phyloP scores from a whole-genome alignment of 1,140 invertebrate genomes.

The Cepaea nemoralis region DNA sequence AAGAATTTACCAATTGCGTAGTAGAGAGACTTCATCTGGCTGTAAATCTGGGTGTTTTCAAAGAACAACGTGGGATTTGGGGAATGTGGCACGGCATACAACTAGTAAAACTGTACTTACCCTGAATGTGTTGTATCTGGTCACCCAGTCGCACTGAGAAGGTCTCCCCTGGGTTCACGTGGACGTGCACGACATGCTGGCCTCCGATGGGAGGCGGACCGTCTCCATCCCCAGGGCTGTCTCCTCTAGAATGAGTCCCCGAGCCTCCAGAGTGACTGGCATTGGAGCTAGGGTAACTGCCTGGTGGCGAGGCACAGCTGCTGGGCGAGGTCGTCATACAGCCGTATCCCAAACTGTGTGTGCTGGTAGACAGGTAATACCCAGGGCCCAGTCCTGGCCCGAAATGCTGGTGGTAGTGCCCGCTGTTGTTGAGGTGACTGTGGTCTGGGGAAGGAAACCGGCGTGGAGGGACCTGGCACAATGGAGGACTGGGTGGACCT shows the following conservation, averaged over 20 bases:
- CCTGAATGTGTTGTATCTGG: constrained; percentile 78
- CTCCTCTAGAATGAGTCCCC: constrained; percentile 16
- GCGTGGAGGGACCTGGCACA: not conserved
- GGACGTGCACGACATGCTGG: constrained; percentile 78
- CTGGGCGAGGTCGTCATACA: not conserved
- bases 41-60: too few species aligned
- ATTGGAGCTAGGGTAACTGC: constrained; percentile 21
- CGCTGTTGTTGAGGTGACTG: not conserved
- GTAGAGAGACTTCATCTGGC: too few species aligned
- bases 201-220: constrained; percentile 36
- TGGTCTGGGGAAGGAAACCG: not conserved
- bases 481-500: constrained; percentile 6
- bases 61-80: too few species aligned
- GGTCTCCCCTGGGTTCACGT: constrained; percentile 80
- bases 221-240: constrained; percentile 28
- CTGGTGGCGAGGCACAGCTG: constrained; percentile 28
- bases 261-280: constrained; percentile 25
- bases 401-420: constrained; percentile 16
- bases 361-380: constrained; percentile 11
- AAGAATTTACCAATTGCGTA: too few species aligned
- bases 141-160: constrained; percentile 79
- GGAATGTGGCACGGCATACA: too few species aligned
- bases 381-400: not conserved
- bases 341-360: not conserved
- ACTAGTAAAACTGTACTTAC: constrained; percentile 33